phyloP scores from a whole-genome alignment of 1,140 invertebrate species.

The Caenorhabditis tropicalis region DNA sequence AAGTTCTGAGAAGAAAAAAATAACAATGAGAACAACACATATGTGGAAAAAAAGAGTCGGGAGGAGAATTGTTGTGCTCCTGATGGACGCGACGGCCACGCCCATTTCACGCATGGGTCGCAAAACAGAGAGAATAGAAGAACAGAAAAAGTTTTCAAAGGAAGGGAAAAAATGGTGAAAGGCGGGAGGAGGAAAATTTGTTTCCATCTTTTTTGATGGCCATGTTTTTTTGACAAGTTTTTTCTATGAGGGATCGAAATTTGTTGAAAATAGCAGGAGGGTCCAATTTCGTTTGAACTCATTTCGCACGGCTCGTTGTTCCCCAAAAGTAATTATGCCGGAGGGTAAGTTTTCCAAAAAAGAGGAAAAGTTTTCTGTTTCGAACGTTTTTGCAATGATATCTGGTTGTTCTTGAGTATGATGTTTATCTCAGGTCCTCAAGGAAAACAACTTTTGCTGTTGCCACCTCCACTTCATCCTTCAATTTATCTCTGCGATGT shows the following conservation, averaged over 20 bases:
- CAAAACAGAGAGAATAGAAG: slow-evolving; percentile 40
- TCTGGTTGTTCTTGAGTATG: not conserved
- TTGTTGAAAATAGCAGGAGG: not conserved
- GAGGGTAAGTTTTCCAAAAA: not conserved
- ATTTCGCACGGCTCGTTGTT: not conserved
- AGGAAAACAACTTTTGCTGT: slow-evolving; percentile 15
- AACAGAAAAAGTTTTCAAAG: slow-evolving; percentile 21
- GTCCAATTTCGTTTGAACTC: not conserved
- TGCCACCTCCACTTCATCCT: not conserved
- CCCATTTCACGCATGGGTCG: slow-evolving; percentile 42
- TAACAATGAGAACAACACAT: slow-evolving; percentile 44
- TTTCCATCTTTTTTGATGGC: slow-evolving; percentile 30
- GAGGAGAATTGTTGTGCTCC: slow-evolving; percentile 37
- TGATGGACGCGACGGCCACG: slow-evolving; percentile 37
- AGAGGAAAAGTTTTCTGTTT: not conserved
- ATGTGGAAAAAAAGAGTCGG: slow-evolving; percentile 34
- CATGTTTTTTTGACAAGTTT: slow-evolving; percentile 31
- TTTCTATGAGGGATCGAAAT: not conserved
- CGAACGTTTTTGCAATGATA: not conserved
- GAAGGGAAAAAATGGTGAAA: slow-evolving; percentile 20
- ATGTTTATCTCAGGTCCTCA: slow-evolving; percentile 8
- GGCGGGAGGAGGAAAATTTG: slow-evolving; percentile 23
- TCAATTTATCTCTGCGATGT: not conserved
- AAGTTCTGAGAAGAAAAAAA: slow-evolving; percentile 44
- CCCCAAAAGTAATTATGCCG: not conserved